Evolutionary conservation across 2,113 vertebrate genomes (phyloP).

Genomic region (Anhinga rufa): DNA sequence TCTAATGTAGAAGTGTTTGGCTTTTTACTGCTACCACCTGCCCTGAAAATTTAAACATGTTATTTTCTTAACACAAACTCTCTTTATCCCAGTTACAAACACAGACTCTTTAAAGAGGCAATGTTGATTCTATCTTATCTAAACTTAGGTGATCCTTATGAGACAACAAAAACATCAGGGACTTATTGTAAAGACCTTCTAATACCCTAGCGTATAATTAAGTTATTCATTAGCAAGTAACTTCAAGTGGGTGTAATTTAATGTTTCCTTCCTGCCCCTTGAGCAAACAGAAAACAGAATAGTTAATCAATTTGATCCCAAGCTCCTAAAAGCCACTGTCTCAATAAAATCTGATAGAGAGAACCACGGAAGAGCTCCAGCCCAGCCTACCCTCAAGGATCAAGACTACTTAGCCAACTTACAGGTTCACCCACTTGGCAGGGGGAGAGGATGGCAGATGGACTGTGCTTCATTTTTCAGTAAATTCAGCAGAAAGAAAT

Average conservation of each 20-base stretch:
- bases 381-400: background rate
- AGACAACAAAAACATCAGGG: constrained; percentile 17
- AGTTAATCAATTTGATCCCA: background rate
- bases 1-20: background rate
- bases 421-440: background rate
- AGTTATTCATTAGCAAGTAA: constrained; percentile 35
- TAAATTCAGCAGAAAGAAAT: background rate
- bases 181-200: background rate
- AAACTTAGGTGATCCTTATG: background rate
- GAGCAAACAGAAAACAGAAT: background rate
- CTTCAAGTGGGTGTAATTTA: constrained; percentile 17
- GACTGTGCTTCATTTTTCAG: background rate
- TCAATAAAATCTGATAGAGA: background rate
- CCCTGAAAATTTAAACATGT: background rate
- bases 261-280: background rate
- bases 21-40: background rate
- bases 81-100: background rate
- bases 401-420: background rate
- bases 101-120: background rate
- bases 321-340: background rate
- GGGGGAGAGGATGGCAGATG: background rate
- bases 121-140: background rate
- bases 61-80: background rate
- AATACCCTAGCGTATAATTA: constrained; percentile 14
- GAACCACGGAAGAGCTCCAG: background rate